Evolutionary conservation across 2,888 invertebrate species (phyloP).

Genomic region (Meloe dianella): DNA sequence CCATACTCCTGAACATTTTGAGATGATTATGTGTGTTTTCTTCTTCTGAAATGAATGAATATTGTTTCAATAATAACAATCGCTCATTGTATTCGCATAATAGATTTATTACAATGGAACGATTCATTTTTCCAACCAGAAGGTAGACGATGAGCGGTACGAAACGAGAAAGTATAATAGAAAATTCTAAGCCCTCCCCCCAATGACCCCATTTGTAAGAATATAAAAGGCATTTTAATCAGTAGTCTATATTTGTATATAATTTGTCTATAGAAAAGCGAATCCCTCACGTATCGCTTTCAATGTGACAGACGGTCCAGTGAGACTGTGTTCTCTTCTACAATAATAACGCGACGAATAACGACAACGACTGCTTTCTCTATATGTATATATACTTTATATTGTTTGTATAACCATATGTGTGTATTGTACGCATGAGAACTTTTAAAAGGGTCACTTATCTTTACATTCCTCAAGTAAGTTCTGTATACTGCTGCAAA

Average conservation of each 20-base stretch:
- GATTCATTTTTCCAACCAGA: background rate
- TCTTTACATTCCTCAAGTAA: constrained; percentile 51
- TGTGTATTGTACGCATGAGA: constrained; percentile 57
- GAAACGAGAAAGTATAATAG: constrained; percentile 31
- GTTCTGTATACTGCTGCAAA: constrained; percentile 24
- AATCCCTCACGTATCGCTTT: constrained; percentile 57
- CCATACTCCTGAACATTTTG: no score
- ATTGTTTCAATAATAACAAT: constrained; percentile 5
- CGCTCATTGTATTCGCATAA: background rate
- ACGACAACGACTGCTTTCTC: constrained; percentile 29
- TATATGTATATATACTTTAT: constrained; percentile 24
- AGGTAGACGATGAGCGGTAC: background rate
- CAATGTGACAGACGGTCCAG: constrained; percentile 56
- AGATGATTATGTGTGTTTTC: no score
- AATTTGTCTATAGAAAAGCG: constrained; percentile 61
- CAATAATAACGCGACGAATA: constrained; percentile 2
- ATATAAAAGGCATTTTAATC: constrained; percentile 52
- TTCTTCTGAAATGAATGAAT: background rate
- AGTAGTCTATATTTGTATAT: constrained; percentile 62
- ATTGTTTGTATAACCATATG: constrained; percentile 56
- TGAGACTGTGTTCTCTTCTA: constrained; percentile 37
- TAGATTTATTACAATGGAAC: background rate
- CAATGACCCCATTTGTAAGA: constrained; percentile 33
- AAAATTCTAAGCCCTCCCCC: constrained; percentile 29
- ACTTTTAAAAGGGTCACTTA: constrained; percentile 58